Evolutionary conservation across 2,888 invertebrate species (phyloP).

Genomic region (Ischnura elegans): DNA sequence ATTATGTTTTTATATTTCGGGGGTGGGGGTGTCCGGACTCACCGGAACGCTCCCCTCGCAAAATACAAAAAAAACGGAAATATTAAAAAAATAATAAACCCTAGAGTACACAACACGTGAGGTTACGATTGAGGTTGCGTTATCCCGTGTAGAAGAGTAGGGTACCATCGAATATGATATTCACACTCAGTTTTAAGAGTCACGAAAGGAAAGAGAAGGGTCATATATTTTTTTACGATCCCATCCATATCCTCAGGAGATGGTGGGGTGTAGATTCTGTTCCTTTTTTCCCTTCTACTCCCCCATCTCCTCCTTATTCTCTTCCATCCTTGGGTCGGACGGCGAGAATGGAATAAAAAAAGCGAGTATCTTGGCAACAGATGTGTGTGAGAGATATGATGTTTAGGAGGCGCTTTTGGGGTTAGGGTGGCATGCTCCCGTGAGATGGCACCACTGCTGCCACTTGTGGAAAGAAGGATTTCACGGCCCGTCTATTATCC

Average conservation of each 20-base stretch:
- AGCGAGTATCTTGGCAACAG: background rate
- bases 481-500: constrained; percentile 26
- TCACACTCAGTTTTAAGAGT: no score
- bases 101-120: no score
- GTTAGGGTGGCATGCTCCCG: background rate
- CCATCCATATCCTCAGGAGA: background rate
- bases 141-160: no score
- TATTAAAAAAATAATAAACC: no score
- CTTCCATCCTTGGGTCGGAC: background rate
- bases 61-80: no score
- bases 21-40: no score
- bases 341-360: background rate
- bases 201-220: background rate
- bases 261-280: background rate
- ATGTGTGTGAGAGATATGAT: background rate
- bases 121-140: no score
- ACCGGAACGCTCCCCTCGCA: no score
- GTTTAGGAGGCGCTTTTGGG: background rate
- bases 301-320: background rate
- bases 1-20: no score
- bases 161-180: no score
- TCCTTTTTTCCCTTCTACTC: background rate
- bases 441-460: background rate
- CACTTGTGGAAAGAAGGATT: constrained; percentile 10
- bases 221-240: background rate